Evolutionary conservation across 2,888 invertebrate genomes (phyloP).

Genomic region (Hoplodrina ambigua): DNA sequence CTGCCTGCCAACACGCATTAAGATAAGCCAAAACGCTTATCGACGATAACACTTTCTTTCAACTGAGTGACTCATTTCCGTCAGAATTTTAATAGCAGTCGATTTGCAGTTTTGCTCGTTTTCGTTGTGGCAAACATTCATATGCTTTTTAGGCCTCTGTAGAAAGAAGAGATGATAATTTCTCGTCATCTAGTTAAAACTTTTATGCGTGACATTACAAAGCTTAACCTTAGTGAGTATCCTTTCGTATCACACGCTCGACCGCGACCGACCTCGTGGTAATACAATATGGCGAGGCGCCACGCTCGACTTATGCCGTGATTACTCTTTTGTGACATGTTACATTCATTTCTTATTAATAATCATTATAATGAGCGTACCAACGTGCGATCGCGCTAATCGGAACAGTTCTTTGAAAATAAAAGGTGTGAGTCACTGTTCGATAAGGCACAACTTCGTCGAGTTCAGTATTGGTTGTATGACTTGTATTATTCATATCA

Average conservation of each 20-base stretch:
- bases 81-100: slow-evolving; percentile 43
- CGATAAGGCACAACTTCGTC: slow-evolving; percentile 31
- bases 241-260: slow-evolving; percentile 83
- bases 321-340: slow-evolving; percentile 77
- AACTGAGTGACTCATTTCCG: slow-evolving; percentile 50
- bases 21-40: slow-evolving; percentile 50
- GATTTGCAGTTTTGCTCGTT: slow-evolving; percentile 55
- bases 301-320: slow-evolving; percentile 80
- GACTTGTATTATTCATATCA: slow-evolving; percentile 10
- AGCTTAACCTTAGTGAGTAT: slow-evolving; percentile 83
- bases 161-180: slow-evolving; percentile 23
- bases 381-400: slow-evolving; percentile 33
- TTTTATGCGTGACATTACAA: slow-evolving; percentile 79
- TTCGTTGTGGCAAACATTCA: slow-evolving; percentile 48
- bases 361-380: slow-evolving; percentile 38
- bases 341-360: slow-evolving; percentile 54
- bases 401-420: slow-evolving; percentile 45
- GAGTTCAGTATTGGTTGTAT: slow-evolving; percentile 10
- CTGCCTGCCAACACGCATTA: slow-evolving; percentile 23
- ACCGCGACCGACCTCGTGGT: slow-evolving; percentile 84
- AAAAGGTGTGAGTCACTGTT: slow-evolving; percentile 34
- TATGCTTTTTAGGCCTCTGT: slow-evolving; percentile 4
- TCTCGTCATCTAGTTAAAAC: slow-evolving; percentile 53
- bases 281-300: slow-evolving; percentile 85
- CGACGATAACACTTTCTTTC: slow-evolving; percentile 47